These are phyloP conservation scores for Eurytoma californica DNA, from an alignment of 2,888 invertebrate species.

Conservation along the genomic window DNA sequence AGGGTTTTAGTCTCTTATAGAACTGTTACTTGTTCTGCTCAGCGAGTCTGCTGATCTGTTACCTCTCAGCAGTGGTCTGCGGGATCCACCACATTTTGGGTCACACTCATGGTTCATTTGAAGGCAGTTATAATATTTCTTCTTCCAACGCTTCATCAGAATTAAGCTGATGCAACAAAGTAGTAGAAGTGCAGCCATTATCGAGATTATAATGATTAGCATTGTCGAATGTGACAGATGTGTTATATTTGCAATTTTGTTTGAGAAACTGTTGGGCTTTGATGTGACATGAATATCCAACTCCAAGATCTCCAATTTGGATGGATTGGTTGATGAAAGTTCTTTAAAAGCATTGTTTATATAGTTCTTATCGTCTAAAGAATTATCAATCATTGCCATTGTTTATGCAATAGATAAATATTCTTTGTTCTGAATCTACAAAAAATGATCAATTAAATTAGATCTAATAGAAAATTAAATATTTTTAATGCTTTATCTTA, in stretches of 20 bases:
- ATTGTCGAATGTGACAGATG: conserved; percentile 19
- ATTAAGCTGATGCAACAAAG: conserved; percentile 46
- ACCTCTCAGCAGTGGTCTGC: conserved; percentile 49
- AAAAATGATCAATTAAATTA: not conserved
- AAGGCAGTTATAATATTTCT: conserved; percentile 54
- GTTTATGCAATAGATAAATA: not conserved
- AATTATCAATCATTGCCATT: conserved; percentile 20
- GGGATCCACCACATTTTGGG: conserved; percentile 36
- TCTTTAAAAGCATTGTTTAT: not conserved
- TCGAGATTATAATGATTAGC: conserved; percentile 28
- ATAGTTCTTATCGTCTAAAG: conserved; percentile 17
- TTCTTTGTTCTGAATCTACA: conserved; percentile 20
- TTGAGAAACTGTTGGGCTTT: conserved; percentile 2
- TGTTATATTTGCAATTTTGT: not conserved
- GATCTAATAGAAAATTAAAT: not conserved
- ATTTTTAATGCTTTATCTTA: conserved; percentile 15
- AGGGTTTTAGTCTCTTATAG: conserved; percentile 19
- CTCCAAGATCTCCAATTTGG: conserved; percentile 38
- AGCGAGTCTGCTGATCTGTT: conserved; percentile 46
- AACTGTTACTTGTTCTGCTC: conserved; percentile 44
- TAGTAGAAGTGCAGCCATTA: conserved; percentile 40
- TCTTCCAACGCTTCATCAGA: conserved; percentile 47
- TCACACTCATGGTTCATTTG: conserved; percentile 41
- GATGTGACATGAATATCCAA: conserved; percentile 34
- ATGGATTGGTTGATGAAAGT: not conserved